Conservation (phyloP, 2,888 invertebrate genomes). For the Geotrupes spiniger region DNA sequence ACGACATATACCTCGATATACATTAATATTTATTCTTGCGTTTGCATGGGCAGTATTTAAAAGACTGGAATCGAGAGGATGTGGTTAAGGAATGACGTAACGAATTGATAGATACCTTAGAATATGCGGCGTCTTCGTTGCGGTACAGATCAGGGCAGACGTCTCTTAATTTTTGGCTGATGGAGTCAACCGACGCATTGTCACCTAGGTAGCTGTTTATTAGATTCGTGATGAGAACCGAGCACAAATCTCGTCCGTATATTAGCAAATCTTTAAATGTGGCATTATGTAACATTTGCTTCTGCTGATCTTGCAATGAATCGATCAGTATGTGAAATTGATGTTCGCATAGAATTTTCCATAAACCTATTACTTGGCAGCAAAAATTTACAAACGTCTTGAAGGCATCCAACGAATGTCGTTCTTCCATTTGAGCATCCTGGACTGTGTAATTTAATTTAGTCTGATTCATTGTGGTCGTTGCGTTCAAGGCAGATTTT, state of each 20-base stretch:
- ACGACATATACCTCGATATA: neutral
- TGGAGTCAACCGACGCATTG: conserved; percentile 90
- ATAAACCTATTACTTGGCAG: conserved; percentile 87
- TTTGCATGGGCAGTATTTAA: neutral
- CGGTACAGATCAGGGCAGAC: conserved; percentile 92
- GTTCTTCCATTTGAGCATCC: conserved; percentile 63
- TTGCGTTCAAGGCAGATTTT: conserved; percentile 28
- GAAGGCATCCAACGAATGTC: conserved; percentile 73
- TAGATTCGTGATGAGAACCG: conserved; percentile 75
- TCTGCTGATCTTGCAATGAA: conserved; percentile 65
- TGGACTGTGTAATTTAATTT: conserved; percentile 35
- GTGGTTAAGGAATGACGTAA: neutral
- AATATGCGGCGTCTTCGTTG: conserved; percentile 92
- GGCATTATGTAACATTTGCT: conserved; percentile 60
- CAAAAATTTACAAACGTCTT: conserved; percentile 65
- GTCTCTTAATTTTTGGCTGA: conserved; percentile 82
- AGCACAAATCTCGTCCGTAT: conserved; percentile 73
- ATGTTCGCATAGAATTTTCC: conserved; percentile 91
- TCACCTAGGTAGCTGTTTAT: conserved; percentile 92
- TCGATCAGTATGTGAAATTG: conserved; percentile 80
- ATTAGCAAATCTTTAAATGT: conserved; percentile 74
- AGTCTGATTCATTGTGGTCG: conserved; percentile 20
- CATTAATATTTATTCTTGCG: neutral
- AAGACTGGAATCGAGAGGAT: neutral
- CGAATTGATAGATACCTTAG: conserved; percentile 66